Percentiles rank a stretch among this genome's conserved stretches.
Evolutionary conservation across 2,797 vertebrate species (phyloP).

Genomic region (Florisuga fusca): DNA sequence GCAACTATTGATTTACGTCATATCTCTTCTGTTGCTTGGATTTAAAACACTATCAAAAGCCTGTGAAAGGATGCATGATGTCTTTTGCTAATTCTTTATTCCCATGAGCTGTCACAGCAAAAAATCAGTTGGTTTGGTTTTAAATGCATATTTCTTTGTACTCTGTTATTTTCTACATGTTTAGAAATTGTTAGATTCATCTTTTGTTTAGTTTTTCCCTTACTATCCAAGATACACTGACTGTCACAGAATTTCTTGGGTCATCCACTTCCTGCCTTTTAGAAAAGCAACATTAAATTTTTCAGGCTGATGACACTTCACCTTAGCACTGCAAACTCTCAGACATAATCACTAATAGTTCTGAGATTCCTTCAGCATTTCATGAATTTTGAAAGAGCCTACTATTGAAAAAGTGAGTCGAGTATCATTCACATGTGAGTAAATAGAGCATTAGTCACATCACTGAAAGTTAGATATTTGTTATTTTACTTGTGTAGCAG

Average conservation of each 20-base stretch:
- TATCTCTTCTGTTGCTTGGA: neutral
- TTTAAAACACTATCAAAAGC: neutral
- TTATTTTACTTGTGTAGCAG: neutral
- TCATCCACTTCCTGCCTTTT: neutral
- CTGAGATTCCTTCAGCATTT: neutral
- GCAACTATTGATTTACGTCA: neutral
- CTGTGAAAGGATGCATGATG: neutral
- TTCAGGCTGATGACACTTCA: neutral
- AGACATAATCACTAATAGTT: neutral
- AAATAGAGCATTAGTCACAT: neutral
- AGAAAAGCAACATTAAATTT: neutral
- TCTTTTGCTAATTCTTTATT: neutral
- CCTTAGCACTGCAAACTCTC: neutral
- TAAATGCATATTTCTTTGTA: neutral
- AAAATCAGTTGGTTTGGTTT: neutral
- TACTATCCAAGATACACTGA: neutral
- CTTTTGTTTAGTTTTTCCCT: neutral
- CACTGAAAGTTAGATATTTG: neutral
- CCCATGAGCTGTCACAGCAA: neutral
- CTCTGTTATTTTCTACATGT: neutral
- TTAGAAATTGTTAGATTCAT: neutral
- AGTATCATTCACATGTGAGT: neutral
- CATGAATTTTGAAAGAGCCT: neutral
- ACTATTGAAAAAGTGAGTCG: neutral
- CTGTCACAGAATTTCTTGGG: neutral